These are phyloP conservation scores for Smutsia temminckii DNA, from an alignment of 2,797 vertebrate species.

Conservation along the genomic window DNA sequence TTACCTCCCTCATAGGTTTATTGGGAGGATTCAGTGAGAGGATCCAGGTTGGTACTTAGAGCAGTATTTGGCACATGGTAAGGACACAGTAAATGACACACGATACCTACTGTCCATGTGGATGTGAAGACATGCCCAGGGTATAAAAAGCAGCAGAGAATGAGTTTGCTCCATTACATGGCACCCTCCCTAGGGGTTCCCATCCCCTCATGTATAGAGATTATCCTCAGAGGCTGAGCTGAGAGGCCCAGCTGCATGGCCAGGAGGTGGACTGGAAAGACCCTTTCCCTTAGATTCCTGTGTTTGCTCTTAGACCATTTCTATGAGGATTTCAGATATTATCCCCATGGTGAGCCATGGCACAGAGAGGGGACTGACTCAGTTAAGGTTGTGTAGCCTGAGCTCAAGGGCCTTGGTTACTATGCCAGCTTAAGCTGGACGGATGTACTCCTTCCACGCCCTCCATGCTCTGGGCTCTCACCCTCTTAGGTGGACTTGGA, in stretches of 20 bases:
- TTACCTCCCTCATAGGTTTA: not conserved
- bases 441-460: not conserved
- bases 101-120: not conserved
- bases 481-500: constrained; percentile 45
- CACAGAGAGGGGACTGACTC: not conserved
- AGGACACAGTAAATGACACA: not conserved
- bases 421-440: not conserved
- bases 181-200: not conserved
- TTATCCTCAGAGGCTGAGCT: not conserved
- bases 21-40: not conserved
- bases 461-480: not conserved
- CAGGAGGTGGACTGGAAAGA: not conserved
- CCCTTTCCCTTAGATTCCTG: not conserved
- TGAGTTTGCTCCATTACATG: fast-evolving
- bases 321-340: not conserved
- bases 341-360: not conserved
- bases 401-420: not conserved
- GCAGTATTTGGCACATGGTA: not conserved
- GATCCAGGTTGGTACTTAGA: not conserved
- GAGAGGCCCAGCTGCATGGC: not conserved
- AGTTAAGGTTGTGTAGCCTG: not conserved
- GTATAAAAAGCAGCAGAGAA: not conserved
- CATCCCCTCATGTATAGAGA: not conserved
- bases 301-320: not conserved
- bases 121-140: not conserved